Evolutionary conservation across 2,113 vertebrate genomes (phyloP).

Genomic region (Telmatochromis brachygnathus): DNA sequence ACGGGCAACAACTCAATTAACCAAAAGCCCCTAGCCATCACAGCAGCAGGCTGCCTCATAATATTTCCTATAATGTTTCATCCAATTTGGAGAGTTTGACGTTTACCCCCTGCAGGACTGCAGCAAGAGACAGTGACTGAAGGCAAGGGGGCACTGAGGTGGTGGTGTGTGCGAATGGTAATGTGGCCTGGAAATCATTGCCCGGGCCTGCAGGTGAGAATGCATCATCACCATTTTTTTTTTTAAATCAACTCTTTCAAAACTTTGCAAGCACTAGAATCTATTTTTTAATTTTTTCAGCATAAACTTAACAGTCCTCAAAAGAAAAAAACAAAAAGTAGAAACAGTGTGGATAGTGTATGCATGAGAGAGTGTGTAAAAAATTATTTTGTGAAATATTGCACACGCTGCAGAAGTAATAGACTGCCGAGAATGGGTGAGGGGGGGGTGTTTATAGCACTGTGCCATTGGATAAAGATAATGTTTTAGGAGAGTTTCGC

Average conservation of each 20-base stretch:
- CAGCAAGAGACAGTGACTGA: slow-evolving; percentile 61
- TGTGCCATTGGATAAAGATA: slow-evolving; percentile 30
- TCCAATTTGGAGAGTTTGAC: slow-evolving; percentile 73
- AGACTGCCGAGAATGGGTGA: background rate
- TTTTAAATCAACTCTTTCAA: background rate
- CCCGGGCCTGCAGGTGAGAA: slow-evolving; percentile 14
- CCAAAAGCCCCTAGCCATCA: slow-evolving; percentile 51
- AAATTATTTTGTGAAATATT: slow-evolving; percentile 23
- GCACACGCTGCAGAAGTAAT: slow-evolving; percentile 3
- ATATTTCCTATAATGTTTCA: slow-evolving; percentile 72
- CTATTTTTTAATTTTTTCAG: background rate
- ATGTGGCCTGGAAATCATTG: background rate
- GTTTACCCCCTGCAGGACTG: slow-evolving; percentile 64
- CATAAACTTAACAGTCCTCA: slow-evolving; percentile 15
- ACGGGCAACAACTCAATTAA: slow-evolving; percentile 63
- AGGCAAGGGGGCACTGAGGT: slow-evolving; percentile 48
- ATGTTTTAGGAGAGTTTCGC: slow-evolving; percentile 43
- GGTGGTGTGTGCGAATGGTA: background rate
- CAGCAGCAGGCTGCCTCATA: slow-evolving; percentile 66
- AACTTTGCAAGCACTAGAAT: slow-evolving; percentile 13
- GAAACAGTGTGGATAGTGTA: background rate
- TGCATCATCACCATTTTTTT: background rate
- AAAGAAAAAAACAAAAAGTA: slow-evolving; percentile 1
- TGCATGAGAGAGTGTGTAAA: background rate
- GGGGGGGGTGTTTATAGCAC: slow-evolving; percentile 18